phyloP scores from a whole-genome alignment of 2,888 invertebrate species.

The Volucella inanis region DNA sequence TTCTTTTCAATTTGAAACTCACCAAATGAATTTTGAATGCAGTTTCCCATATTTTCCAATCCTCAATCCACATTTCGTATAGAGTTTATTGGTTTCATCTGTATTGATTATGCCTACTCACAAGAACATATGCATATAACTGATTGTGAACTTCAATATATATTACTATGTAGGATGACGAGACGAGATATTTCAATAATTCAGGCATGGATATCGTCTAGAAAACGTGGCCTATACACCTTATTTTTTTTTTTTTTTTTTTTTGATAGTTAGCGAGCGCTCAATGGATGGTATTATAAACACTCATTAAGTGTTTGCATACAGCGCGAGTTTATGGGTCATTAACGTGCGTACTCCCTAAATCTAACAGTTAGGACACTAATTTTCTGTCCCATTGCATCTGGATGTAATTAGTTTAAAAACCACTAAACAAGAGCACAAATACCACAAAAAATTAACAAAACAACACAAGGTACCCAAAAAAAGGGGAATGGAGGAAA shows the following conservation, averaged over 20 bases:
- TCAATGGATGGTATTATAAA: no score
- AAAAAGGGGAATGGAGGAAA: not conserved
- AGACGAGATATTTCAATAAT: no score
- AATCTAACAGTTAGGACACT: conserved; percentile 36
- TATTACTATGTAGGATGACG: no score
- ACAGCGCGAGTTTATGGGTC: not conserved
- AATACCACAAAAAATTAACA: not conserved
- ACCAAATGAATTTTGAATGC: conserved; percentile 56
- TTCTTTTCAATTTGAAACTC: not conserved
- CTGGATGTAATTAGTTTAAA: conserved; percentile 38
- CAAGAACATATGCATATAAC: no score
- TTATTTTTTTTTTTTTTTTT: no score
- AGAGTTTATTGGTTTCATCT: not conserved
- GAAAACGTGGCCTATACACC: no score
- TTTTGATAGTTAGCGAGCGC: no score
- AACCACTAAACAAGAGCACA: conserved; percentile 31
- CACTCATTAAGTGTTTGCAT: no score
- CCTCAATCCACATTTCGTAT: not conserved
- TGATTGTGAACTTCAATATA: no score
- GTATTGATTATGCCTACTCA: not conserved
- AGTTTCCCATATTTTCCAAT: conserved; percentile 28
- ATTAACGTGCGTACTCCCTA: conserved; percentile 9
- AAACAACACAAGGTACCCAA: conserved; percentile 35
- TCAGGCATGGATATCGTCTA: no score
- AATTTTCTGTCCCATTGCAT: conserved; percentile 14